Conservation (phyloP, 1,140 invertebrate species). For the Homalodisca vitripennis region DNA sequence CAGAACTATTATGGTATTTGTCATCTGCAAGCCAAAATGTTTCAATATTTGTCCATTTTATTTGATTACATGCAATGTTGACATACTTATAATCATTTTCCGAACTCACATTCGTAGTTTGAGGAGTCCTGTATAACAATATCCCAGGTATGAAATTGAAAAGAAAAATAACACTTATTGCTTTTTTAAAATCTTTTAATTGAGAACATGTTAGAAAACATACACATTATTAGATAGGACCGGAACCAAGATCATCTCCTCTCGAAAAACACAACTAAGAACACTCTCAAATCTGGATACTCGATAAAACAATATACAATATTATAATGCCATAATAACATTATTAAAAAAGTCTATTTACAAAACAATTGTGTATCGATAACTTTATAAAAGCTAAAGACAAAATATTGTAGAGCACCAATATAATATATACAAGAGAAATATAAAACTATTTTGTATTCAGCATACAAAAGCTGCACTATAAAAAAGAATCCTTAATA, state of each 20-base stretch:
- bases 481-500: slow-evolving; percentile 13
- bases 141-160: no score
- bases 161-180: background rate
- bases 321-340: slow-evolving; percentile 1
- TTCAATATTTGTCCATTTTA: no score
- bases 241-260: background rate
- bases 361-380: slow-evolving; percentile 27
- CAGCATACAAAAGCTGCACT: slow-evolving; percentile 15
- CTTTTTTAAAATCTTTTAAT: slow-evolving; percentile 19
- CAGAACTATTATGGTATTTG: no score
- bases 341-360: slow-evolving; percentile 19
- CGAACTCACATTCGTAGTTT: no score
- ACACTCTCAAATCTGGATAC: background rate
- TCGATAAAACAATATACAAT: slow-evolving; percentile 12
- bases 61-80: no score
- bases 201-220: slow-evolving; percentile 27
- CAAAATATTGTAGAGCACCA: slow-evolving; percentile 32
- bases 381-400: slow-evolving; percentile 32
- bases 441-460: slow-evolving; percentile 5
- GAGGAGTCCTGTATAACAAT: no score
- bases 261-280: background rate
- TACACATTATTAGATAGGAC: slow-evolving; percentile 15
- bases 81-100: no score
- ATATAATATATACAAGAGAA: slow-evolving; percentile 22
- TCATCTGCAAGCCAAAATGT: no score